Percentiles rank a stretch among this genome's conserved stretches.
Evolutionary conservation across 2,113 vertebrate genomes (phyloP).

Genomic region (Nanorana parkeri): DNA sequence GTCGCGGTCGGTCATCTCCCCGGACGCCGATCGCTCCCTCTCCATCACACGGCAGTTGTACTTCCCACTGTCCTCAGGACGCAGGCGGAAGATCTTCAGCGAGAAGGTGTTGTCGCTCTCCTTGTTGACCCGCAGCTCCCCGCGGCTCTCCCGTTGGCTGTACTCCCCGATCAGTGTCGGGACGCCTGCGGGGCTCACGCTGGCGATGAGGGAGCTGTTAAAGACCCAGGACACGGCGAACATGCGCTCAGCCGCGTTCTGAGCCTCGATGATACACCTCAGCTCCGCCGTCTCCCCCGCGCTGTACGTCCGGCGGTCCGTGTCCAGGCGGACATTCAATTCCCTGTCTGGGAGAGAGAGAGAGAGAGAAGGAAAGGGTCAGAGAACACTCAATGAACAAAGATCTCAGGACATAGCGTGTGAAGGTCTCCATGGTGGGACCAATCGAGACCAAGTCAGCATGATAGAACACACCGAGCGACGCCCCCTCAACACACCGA

Average conservation of each 20-base stretch:
- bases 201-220: slow-evolving; percentile 95
- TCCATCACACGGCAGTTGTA: slow-evolving; percentile 96
- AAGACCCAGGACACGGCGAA: slow-evolving; percentile 98
- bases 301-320: slow-evolving; percentile 88
- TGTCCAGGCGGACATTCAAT: slow-evolving; percentile 92
- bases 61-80: slow-evolving; percentile 88
- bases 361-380: not conserved
- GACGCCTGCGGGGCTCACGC: slow-evolving; percentile 90
- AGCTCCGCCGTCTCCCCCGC: slow-evolving; percentile 92
- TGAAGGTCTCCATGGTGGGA: too few relatives aligned
- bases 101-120: slow-evolving; percentile 84
- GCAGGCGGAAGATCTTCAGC: slow-evolving; percentile 90
- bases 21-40: slow-evolving; percentile 87
- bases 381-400: too few relatives aligned
- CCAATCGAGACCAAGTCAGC: too few relatives aligned
- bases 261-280: slow-evolving; percentile 91
- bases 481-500: too few relatives aligned
- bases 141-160: slow-evolving; percentile 81
- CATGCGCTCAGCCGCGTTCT: slow-evolving; percentile 90
- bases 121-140: slow-evolving; percentile 90
- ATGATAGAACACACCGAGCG: too few relatives aligned
- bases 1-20: slow-evolving; percentile 93
- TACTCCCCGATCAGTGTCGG: slow-evolving; percentile 88
- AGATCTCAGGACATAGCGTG: too few relatives aligned
- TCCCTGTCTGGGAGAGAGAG: slow-evolving; percentile 82